Evolutionary conservation across 2,797 vertebrate species (phyloP).

Genomic region (Pseudochirops corinnae): DNA sequence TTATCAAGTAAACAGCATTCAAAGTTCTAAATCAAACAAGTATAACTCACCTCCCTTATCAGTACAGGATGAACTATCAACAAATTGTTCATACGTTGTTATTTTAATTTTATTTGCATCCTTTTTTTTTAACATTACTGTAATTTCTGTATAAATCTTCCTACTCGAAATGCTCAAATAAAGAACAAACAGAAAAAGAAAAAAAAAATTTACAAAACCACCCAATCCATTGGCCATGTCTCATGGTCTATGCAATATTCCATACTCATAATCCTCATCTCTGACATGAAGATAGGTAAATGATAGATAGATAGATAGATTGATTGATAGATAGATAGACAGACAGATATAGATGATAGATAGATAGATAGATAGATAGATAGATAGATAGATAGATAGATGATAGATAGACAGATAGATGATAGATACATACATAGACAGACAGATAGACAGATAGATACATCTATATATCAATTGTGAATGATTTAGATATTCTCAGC

Average conservation of each 20-base stretch:
- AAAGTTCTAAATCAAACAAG: neutral
- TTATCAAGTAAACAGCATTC: neutral
- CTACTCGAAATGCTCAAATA: neutral
- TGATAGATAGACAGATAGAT: neutral
- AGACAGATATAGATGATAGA: neutral
- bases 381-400: neutral
- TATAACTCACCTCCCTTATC: neutral
- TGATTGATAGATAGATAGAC: neutral
- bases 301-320: neutral
- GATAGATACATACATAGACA: neutral
- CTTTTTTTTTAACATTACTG: neutral
- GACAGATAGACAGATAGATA: accelerated
- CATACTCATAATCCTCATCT: neutral
- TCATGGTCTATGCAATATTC: neutral
- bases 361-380: neutral
- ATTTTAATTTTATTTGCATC: neutral
- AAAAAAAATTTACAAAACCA: neutral
- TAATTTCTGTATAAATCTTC: neutral
- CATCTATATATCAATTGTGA: neutral
- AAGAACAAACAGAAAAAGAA: neutral
- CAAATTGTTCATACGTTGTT: neutral
- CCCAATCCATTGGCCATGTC: neutral
- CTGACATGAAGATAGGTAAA: neutral
- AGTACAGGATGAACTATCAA: neutral
- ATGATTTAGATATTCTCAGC: neutral